Conservation (phyloP, 2,888 invertebrate genomes). For the Drosophila niveifrons region DNA sequence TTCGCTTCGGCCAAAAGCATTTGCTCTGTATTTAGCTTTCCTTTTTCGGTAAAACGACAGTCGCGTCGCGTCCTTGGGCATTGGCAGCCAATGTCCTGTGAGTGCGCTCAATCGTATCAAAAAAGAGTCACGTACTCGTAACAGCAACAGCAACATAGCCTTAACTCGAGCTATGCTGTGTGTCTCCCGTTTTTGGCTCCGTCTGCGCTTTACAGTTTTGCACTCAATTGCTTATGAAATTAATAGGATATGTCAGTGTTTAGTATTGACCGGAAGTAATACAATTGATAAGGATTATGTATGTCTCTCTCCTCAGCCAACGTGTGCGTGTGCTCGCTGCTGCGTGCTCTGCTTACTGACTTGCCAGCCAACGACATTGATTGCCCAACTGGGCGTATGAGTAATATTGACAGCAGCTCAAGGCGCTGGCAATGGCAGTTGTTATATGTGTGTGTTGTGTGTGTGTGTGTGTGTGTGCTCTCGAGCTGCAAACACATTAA, state of each 20-base stretch:
- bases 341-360: constrained; percentile 61
- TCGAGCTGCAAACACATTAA: constrained; percentile 46
- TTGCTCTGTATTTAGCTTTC: constrained; percentile 49
- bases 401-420: constrained; percentile 69
- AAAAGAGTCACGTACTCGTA: constrained; percentile 74
- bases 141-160: constrained; percentile 38
- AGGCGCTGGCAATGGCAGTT: constrained; percentile 17
- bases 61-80: constrained; percentile 30
- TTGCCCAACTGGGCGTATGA: constrained; percentile 78
- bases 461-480: not conserved
- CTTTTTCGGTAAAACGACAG: constrained; percentile 28
- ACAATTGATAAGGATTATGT: constrained; percentile 82
- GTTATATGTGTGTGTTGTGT: no score
- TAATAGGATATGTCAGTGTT: constrained; percentile 82
- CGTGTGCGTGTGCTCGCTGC: constrained; percentile 29
- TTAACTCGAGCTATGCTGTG: not conserved
- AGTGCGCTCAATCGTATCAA: constrained; percentile 74
- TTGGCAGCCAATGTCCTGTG: constrained; percentile 60
- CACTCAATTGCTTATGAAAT: constrained; percentile 82
- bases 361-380: constrained; percentile 55
- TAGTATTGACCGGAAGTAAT: constrained; percentile 82
- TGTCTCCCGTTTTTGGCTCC: constrained; percentile 24
- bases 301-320: constrained; percentile 32
- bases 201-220: constrained; percentile 77
- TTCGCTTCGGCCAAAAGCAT: constrained; percentile 30